Base-by-base conservation (phyloP, 2,797 vertebrate species). In the Sebastes variabilis region DNA sequence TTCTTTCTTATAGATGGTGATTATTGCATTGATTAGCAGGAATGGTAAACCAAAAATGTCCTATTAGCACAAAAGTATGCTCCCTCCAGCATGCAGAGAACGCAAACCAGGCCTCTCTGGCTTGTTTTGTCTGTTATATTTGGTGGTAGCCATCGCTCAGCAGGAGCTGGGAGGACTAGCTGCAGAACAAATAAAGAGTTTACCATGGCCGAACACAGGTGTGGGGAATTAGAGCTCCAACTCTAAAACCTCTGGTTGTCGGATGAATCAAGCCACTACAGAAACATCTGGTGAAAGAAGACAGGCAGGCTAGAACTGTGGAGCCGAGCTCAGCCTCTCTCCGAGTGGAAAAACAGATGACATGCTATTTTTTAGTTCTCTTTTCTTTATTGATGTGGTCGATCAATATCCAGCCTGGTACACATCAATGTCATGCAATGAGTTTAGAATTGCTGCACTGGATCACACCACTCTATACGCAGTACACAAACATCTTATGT, bases 301-400 rank as follows among this genome's bases (percentile, higher is more conserved):
- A 87, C 83, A 81, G 76, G 75, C 85, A 60, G 85, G 74, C 84
- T 82, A 30, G 81, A 84, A 73, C 76, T 34, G 38, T 12, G 77
- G 88, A 81, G 85, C 79, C 64, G 56, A 82, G 67, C 72, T 83
- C 67, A 46, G 78, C 65, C 76, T 82, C 78, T 73, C 75, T 77
- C 30, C 16, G 65, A 85, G 81, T 90, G 86, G 91, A 94, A 92
- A 95, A 94, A 91, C 89, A 92, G 87, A 94, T 87, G 85, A 93
- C 89, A 86, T 34, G 82, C 77, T 67, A 80, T 87, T 88, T 87
- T 86, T 88, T 81, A 77, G 68, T 89, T 89, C 79, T 71, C 67
- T 82, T 81, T 75, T 88, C 77, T 86, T 83, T 83, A 90, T 87
- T 93, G 90, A 94, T 94, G 93, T 93, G 93, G 91, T 91, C 87